Evolutionary conservation across 2,797 vertebrate genomes (phyloP), one percentile per base, ranked within the genome.

Genomic region (Gallinago solitaria): DNA sequence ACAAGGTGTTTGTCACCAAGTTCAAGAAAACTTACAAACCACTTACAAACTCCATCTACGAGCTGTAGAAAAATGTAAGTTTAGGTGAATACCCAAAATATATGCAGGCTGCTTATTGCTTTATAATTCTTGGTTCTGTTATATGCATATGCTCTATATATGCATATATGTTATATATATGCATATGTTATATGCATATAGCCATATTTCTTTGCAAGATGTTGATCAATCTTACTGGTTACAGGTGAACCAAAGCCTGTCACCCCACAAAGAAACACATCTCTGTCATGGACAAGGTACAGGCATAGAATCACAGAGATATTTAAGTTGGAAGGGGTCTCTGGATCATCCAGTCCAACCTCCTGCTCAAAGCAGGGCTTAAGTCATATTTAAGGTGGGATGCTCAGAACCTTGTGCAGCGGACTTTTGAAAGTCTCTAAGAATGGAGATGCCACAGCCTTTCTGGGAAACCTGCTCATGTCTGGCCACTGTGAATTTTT

Each of bases 301-400:
- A 65, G 18, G 12, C 16, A 68, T 0, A 61, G 50, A 57, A 89
- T 30, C 53, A 78, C 17, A 43, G 32, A 37, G 25, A 59, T 64
- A 71, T 61, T 48, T 69, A 56, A 53, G 27, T 1, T 73, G 27
- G 33, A 89, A 76, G 4, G 10, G 8, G 18, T 60, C 61, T 63
- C 86, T 53, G 69, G 35, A 81, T 89, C 39, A 68, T 15, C 9
- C 53, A 81, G 24, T 59, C 23, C n/a, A 43, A 77, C 3, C 11
- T 90, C 18, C 30, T n/a, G 41, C 43, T 67, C 35, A 70, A 81
- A 73, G 45, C 9, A 73, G 20, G 32, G 59, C 33, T 84, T 19
- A 14, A 0, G 4, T 5, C 0, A 1, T 32, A 64, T 75, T 53
- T 71, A 69, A 5, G 64, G 56, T 1, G 1, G 61, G 45, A 69